These are phyloP conservation scores for Agriopis aurantiaria DNA, from an alignment of 2,888 invertebrate genomes.

Conservation along the genomic window DNA sequence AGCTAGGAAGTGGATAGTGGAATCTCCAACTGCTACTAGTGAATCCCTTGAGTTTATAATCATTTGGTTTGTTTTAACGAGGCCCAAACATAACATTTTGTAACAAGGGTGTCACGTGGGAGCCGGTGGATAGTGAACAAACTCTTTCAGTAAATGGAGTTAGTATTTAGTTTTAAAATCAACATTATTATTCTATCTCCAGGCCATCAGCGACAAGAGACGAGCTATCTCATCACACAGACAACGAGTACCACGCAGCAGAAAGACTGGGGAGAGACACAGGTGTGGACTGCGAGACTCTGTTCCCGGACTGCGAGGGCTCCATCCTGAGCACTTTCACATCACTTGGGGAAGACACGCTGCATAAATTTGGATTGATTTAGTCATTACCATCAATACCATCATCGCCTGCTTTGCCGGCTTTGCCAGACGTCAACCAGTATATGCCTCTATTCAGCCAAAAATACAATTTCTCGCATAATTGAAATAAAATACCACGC, in stretches of 20 bases:
- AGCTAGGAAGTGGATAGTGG: no score
- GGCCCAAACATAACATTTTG: no score
- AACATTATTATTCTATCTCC: conserved; percentile 30
- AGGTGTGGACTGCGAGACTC: conserved; percentile 82
- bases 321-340: conserved; percentile 88
- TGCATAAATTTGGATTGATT: conserved; percentile 75
- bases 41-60: no score
- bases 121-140: no score
- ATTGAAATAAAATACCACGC: no score
- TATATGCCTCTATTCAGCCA: no score
- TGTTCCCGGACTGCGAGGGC: conserved; percentile 88
- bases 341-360: conserved; percentile 76
- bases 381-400: conserved; percentile 34
- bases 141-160: no score
- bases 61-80: no score
- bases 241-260: conserved; percentile 91
- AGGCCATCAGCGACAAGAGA: conserved; percentile 91
- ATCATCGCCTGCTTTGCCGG: background rate
- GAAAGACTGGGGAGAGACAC: conserved; percentile 88
- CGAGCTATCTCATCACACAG: conserved; percentile 87
- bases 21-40: no score
- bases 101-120: no score
- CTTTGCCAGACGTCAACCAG: background rate
- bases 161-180: no score
- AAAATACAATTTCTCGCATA: no score